Percentiles rank a stretch among this genome's conserved stretches.
phyloP scores from a whole-genome alignment of 2,797 vertebrate genomes.

The Lepus townsendii region DNA sequence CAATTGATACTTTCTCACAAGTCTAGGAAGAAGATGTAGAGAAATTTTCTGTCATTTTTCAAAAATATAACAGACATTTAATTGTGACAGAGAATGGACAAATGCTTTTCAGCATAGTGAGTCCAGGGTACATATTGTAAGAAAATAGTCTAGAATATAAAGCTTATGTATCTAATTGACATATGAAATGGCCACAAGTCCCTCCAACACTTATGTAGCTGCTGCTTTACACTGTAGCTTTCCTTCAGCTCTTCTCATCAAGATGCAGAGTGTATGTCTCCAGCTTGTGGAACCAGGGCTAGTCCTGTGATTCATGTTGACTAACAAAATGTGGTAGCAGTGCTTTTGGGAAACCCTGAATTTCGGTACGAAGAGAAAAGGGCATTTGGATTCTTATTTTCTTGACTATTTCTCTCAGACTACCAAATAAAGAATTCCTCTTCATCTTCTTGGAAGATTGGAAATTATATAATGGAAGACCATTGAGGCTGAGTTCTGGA shows the following conservation, averaged over 20 bases:
- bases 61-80: neutral
- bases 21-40: neutral
- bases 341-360: neutral
- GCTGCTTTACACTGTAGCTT: neutral
- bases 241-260: neutral
- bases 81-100: neutral
- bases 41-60: neutral
- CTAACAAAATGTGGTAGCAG: neutral
- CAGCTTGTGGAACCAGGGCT: accelerated
- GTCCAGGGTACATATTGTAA: neutral
- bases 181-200: neutral
- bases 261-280: neutral
- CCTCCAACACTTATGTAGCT: accelerated
- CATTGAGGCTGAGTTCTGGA: neutral
- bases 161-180: neutral
- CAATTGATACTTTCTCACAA: too few relatives aligned
- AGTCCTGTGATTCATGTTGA: neutral
- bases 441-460: neutral
- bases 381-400: neutral
- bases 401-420: neutral
- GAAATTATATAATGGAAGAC: neutral
- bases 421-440: neutral
- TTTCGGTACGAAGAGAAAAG: too few relatives aligned
- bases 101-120: neutral
- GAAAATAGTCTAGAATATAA: neutral